These are phyloP conservation scores for Bufo gargarizans DNA, from an alignment of 2,113 vertebrate genomes.

Conservation along the genomic window DNA sequence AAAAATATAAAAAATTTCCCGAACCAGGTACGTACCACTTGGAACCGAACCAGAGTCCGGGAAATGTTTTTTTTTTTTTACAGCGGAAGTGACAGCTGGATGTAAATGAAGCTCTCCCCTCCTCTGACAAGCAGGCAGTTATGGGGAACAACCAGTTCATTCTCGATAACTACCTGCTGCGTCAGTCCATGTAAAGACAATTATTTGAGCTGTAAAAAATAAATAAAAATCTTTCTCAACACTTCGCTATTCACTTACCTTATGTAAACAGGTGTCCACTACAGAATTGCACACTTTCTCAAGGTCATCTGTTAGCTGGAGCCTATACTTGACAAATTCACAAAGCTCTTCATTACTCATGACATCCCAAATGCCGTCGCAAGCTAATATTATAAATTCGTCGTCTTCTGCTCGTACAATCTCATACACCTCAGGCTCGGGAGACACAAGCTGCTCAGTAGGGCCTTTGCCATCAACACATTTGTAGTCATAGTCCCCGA, in stretches of 20 bases:
- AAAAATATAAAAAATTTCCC: too few species aligned
- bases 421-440: constrained; percentile 95
- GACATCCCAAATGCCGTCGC: constrained; percentile 99
- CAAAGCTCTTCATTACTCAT: constrained; percentile 99
- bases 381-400: constrained; percentile 95
- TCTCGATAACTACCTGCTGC: too few species aligned
- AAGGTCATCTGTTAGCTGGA: constrained; percentile 93
- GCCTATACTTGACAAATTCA: constrained; percentile 93
- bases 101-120: too few species aligned
- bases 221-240: too few species aligned
- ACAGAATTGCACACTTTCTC: constrained; percentile 98
- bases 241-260: constrained; percentile 78
- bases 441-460: constrained; percentile 97
- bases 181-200: too few species aligned
- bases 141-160: too few species aligned
- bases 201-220: too few species aligned
- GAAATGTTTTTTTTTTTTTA: too few species aligned
- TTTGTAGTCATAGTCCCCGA: constrained; percentile 99
- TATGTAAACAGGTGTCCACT: constrained; percentile 99
- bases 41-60: too few species aligned
- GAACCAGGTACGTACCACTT: too few species aligned
- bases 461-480: constrained; percentile 97
- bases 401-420: constrained; percentile 91
- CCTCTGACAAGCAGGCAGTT: too few species aligned
- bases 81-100: too few species aligned